A percentile compares a stretch with the other conserved stretches of the same genome.
Conservation (phyloP, 2,888 invertebrate species). For the Torymus texanus region DNA sequence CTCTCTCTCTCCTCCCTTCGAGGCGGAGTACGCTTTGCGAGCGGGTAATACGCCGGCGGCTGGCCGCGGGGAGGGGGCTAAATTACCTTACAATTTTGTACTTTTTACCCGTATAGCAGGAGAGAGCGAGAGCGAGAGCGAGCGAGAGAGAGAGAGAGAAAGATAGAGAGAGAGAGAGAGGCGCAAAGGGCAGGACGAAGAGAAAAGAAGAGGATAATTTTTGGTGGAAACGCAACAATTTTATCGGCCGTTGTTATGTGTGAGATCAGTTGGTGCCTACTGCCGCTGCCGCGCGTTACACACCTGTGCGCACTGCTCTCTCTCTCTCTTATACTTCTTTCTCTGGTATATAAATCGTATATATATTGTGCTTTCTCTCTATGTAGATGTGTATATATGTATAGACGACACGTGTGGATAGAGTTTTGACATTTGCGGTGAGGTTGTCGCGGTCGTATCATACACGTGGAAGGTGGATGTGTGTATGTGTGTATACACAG, state of each 20-base stretch:
- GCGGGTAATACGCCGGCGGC: slow-evolving; percentile 51
- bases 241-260: slow-evolving; percentile 74
- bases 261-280: slow-evolving; percentile 74
- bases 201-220: slow-evolving; percentile 73
- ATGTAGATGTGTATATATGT: too few species aligned
- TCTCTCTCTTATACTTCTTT: not conserved
- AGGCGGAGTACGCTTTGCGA: slow-evolving; percentile 10
- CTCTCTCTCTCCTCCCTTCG: slow-evolving; percentile 42
- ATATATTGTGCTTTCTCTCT: too few species aligned
- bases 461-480: too few species aligned
- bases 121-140: slow-evolving; percentile 46
- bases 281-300: slow-evolving; percentile 73
- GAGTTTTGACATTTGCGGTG: too few species aligned
- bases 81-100: slow-evolving; percentile 74
- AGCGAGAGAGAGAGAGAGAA: slow-evolving; percentile 47
- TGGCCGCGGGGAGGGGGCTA: slow-evolving; percentile 66
- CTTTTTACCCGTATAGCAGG: slow-evolving; percentile 66
- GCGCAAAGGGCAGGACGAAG: slow-evolving; percentile 42
- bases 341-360: too few species aligned
- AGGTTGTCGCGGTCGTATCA: too few species aligned
- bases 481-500: too few species aligned
- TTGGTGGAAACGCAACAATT: slow-evolving; percentile 75
- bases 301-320: slow-evolving; percentile 62
- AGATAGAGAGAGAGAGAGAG: slow-evolving; percentile 19
- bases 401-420: too few species aligned